Evolutionary conservation across 2,113 vertebrate genomes (phyloP).

Genomic region (Xenus cinereus): DNA sequence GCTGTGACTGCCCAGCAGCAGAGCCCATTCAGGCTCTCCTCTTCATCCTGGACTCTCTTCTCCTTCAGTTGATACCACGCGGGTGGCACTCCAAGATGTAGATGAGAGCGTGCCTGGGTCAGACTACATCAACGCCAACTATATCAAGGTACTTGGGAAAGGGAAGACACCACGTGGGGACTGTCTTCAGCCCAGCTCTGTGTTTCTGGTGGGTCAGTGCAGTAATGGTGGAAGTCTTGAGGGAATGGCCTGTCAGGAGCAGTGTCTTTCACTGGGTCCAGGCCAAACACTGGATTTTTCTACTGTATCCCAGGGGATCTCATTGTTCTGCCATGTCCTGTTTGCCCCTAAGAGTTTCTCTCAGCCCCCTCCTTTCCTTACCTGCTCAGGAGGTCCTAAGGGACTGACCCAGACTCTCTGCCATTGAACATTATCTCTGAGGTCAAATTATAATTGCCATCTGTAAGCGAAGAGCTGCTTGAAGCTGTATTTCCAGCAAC

Average conservation of each 20-base stretch:
- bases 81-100: constrained; percentile 75
- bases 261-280: not conserved
- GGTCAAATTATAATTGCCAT: not conserved
- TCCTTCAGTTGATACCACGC: constrained; percentile 80
- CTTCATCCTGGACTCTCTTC: not conserved
- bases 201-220: not conserved
- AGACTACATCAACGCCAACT: constrained; percentile 89
- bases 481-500: not conserved
- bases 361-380: not conserved
- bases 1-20: not conserved
- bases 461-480: not conserved
- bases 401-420: not conserved
- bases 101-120: constrained; percentile 77
- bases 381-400: not conserved
- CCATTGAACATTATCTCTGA: not conserved
- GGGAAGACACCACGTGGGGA: not conserved
- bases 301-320: not conserved
- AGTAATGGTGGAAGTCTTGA: too few species aligned
- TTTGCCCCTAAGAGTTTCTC: not conserved
- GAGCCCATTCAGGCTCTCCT: not conserved
- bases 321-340: not conserved
- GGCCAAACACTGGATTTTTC: not conserved
- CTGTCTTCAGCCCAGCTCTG: not conserved
- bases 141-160: constrained; percentile 78
- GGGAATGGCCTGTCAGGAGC: not conserved